Percentiles rank a stretch among this genome's conserved stretches.
These are phyloP conservation scores for Oxyura jamaicensis DNA, from an alignment of 2,113 vertebrate genomes.

Conservation along the genomic window DNA sequence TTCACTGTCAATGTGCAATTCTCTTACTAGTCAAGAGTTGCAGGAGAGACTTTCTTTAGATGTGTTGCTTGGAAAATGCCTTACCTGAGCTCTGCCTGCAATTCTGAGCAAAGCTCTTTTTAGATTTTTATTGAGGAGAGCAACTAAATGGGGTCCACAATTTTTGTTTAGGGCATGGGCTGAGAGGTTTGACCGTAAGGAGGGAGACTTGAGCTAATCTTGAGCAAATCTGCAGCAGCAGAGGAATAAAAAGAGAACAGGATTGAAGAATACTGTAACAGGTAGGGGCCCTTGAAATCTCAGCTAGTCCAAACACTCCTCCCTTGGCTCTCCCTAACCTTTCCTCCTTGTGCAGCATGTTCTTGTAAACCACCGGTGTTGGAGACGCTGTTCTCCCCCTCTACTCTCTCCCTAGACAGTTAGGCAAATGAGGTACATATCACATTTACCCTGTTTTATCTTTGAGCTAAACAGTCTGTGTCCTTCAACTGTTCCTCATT, in stretches of 20 bases:
- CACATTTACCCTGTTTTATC: conserved; percentile 18
- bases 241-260: neutral
- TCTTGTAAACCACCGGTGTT: conserved; percentile 14
- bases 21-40: neutral
- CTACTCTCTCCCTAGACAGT: neutral
- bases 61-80: neutral
- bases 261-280: neutral
- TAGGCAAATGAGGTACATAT: neutral
- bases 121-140: neutral
- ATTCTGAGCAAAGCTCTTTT: neutral
- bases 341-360: conserved; percentile 7
- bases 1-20: neutral
- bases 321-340: neutral
- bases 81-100: neutral
- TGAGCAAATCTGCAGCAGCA: neutral
- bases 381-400: conserved; percentile 7
- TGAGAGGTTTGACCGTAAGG: neutral
- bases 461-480: neutral
- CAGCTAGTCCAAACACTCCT: neutral
- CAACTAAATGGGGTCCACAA: neutral
- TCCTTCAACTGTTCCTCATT: neutral
- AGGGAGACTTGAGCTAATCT: neutral
- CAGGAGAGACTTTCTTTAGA: neutral
- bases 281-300: neutral
- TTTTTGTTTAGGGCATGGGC: neutral